Evolutionary conservation across 1,140 invertebrate genomes (phyloP).

Genomic region (Drosophila yakuba): DNA sequence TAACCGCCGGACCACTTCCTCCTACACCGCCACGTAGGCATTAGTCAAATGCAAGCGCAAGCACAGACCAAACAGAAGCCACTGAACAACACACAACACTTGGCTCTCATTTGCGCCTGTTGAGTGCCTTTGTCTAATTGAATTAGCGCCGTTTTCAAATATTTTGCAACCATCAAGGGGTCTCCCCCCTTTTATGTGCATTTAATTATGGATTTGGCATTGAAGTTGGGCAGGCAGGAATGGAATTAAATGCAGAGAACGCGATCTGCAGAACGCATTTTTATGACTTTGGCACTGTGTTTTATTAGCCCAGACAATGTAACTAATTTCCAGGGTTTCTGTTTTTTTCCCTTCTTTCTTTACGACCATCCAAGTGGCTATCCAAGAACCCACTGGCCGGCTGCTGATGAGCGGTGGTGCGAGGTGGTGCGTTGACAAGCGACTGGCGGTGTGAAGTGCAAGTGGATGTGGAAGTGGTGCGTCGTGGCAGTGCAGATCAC

Average conservation of each 20-base stretch:
- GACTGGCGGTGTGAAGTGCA: slow-evolving; percentile 47
- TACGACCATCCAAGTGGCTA: slow-evolving; percentile 34
- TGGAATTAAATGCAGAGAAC: slow-evolving; percentile 26
- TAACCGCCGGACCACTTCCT: slow-evolving; percentile 68
- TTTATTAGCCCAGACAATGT: slow-evolving; percentile 72
- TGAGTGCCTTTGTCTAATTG: slow-evolving; percentile 66
- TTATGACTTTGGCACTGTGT: slow-evolving; percentile 72
- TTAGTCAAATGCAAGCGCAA: slow-evolving; percentile 59
- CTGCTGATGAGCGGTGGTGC: slow-evolving; percentile 13
- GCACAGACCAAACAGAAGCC: slow-evolving; percentile 34
- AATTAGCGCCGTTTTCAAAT: slow-evolving; percentile 65
- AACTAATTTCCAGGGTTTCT: slow-evolving; percentile 63
- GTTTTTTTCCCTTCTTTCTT: slow-evolving; percentile 20
- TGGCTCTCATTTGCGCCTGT: slow-evolving; percentile 37
- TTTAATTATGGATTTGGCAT: slow-evolving; percentile 65
- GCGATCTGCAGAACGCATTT: slow-evolving; percentile 30
- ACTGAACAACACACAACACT: slow-evolving; percentile 22
- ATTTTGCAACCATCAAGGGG: slow-evolving; percentile 23
- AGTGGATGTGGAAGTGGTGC: slow-evolving; percentile 29
- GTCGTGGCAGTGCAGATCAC: slow-evolving; percentile 5
- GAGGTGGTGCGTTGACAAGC: slow-evolving; percentile 47
- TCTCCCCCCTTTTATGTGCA: slow-evolving; percentile 57
- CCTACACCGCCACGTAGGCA: slow-evolving; percentile 60
- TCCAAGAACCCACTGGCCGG: slow-evolving; percentile 3
- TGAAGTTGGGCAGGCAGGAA: slow-evolving; percentile 33